These are phyloP conservation scores for Oegoconia quadripuncta DNA, from an alignment of 2,888 invertebrate genomes.

Conservation along the genomic window DNA sequence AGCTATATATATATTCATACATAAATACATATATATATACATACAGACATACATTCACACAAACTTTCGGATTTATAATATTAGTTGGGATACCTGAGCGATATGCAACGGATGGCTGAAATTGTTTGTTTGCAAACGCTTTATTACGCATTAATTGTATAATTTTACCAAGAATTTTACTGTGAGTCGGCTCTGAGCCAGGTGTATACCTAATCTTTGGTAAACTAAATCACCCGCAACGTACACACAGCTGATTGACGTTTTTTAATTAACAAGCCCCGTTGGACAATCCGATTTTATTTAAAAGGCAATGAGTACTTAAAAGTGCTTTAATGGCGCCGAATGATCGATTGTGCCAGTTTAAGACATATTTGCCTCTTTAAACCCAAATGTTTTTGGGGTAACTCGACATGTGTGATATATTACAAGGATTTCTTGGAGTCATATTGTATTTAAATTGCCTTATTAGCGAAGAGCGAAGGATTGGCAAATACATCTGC, in stretches of 20 bases:
- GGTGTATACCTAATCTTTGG: conserved; percentile 32
- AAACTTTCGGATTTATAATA: too few relatives aligned
- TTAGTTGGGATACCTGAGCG: too few relatives aligned
- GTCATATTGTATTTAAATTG: conserved; percentile 22
- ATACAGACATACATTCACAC: too few relatives aligned
- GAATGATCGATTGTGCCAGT: conserved; percentile 43
- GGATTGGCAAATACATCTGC: too few relatives aligned
- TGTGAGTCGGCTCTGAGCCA: too few relatives aligned
- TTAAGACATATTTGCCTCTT: conserved; percentile 24
- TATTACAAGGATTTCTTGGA: conserved; percentile 5
- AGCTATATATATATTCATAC: too few relatives aligned
- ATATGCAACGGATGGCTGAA: too few relatives aligned
- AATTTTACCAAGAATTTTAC: too few relatives aligned
- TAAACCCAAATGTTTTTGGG: conserved; percentile 2
- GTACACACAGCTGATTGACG: conserved; percentile 53
- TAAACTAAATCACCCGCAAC: conserved; percentile 40
- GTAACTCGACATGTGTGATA: conserved; percentile 3
- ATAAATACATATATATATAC: too few relatives aligned
- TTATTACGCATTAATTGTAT: too few relatives aligned
- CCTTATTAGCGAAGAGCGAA: too few relatives aligned
- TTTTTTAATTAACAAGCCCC: conserved; percentile 64
- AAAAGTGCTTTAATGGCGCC: conserved; percentile 30
- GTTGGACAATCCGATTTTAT: conserved; percentile 36
- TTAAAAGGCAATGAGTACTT: conserved; percentile 27
- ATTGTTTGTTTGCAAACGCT: too few relatives aligned